These are phyloP conservation scores for Drosophila kambysellisi DNA, from an alignment of 2,888 invertebrate genomes.

Conservation along the genomic window DNA sequence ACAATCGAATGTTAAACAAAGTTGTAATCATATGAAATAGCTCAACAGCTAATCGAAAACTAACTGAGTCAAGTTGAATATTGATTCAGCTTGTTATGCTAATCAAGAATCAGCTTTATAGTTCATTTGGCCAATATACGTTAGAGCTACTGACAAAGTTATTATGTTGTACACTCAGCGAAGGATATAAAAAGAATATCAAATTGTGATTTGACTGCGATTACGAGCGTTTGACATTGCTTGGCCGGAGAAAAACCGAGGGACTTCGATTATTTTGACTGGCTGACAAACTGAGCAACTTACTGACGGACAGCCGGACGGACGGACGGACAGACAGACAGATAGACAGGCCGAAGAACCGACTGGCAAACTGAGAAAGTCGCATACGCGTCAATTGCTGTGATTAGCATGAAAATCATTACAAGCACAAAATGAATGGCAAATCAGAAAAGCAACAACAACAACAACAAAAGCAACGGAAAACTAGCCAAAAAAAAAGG, in stretches of 20 bases:
- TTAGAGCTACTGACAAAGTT: constrained; percentile 29
- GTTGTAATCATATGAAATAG: constrained; percentile 15
- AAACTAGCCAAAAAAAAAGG: not conserved
- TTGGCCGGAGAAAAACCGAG: constrained; percentile 24
- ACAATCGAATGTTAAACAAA: constrained; percentile 5
- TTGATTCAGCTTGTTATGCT: constrained; percentile 45
- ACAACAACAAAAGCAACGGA: constrained; percentile 3
- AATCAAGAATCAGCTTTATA: constrained; percentile 40
- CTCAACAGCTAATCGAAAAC: constrained; percentile 1
- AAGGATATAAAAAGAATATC: constrained; percentile 54
- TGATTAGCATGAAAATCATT: constrained; percentile 80
- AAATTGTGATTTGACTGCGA: constrained; percentile 60
- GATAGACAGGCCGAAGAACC: constrained; percentile 3
- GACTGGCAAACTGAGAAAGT: constrained; percentile 40
- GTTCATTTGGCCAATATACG: constrained; percentile 28
- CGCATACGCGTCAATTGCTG: constrained; percentile 76
- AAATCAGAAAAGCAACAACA: constrained; percentile 58
- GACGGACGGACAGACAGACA: not conserved
- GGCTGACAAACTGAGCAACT: constrained; percentile 29
- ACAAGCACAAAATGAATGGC: constrained; percentile 72
- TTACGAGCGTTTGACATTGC: constrained; percentile 37
- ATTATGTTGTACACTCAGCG: constrained; percentile 33
- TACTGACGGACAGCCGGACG: not conserved
- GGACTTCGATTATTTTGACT: constrained; percentile 38
- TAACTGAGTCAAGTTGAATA: constrained; percentile 32